Base-by-base conservation (phyloP, 1,140 invertebrate species). In the Solenopsis fugax region DNA sequence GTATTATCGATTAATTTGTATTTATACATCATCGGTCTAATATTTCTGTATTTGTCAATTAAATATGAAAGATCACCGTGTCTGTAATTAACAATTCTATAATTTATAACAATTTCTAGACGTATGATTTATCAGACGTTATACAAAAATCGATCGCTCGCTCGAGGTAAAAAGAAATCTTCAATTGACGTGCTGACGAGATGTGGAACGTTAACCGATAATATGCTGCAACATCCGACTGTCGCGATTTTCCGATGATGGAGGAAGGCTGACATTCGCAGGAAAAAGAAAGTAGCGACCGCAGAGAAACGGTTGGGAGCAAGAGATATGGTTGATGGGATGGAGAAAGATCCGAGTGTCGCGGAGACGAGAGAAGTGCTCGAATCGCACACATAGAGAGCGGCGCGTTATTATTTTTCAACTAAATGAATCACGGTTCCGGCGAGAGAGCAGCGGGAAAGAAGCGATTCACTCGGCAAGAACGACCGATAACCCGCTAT, bases 381-480 rank as follows among this genome's bases (percentile, higher is more conserved):
- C 72, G 56, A 75, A 7, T 52, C 60, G 48, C 1, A 18, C 5
- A n/a, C 21, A 4, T 21, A 24, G 13, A 60, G 58, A n/a, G n/a
- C 5, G 56, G 12, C 56, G 65, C 76, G 71, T 91, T 92, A 91
- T 89, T 89, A 71, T 89, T 75, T 29, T 73, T 69, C 64, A 64
- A 75, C 50, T 65, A 82, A 91, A 90, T 92, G 91, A 92, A 54
- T 92, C 91, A 92, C 73, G 52, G 78, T 86, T 12, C 21, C 58
- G 67, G 76, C 76, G 71, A 29, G 29, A 64, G 73, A 72, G 71
- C 29, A 54, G 29, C 73, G 69, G 69, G 69, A 18, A 71, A 76
- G 50, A 58, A 73, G 34, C 81, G 80, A 87, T 87, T 87, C 67
- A 64, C 85, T 87, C 69, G 18, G 86, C 81, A 81, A 89, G 87